These are phyloP conservation scores for Oxyscelio sp. DNA, from an alignment of 2,888 invertebrate genomes.

Conservation along the genomic window DNA sequence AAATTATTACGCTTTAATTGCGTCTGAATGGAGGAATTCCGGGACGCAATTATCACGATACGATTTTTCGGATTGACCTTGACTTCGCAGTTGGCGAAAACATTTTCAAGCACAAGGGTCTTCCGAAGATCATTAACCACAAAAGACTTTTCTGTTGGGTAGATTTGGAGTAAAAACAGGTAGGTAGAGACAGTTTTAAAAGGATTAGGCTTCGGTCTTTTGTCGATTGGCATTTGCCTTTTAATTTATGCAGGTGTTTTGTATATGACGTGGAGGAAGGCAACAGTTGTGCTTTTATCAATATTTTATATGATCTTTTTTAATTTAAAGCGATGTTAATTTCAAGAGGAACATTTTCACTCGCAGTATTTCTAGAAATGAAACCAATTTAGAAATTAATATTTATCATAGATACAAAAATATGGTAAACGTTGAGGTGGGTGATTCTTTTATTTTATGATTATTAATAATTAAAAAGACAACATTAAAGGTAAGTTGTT, in stretches of 20 bases:
- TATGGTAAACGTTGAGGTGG: no score
- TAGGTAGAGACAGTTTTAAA: constrained; percentile 66
- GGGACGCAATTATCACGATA: constrained; percentile 54
- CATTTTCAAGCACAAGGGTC: constrained; percentile 36
- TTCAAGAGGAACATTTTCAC: background rate
- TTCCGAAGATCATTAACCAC: constrained; percentile 60
- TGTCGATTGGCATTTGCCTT: constrained; percentile 34
- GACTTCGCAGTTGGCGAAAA: constrained; percentile 32
- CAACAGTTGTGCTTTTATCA: background rate
- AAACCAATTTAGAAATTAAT: background rate
- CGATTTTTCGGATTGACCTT: constrained; percentile 62
- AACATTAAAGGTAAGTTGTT: constrained; percentile 11
- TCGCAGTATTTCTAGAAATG: background rate
- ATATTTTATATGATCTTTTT: no score
- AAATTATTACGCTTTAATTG: constrained; percentile 67
- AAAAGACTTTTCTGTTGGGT: constrained; percentile 53
- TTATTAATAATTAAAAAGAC: background rate
- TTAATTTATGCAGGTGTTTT: constrained; percentile 67
- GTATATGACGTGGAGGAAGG: constrained; percentile 1
- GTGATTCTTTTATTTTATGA: no score
- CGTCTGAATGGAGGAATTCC: constrained; percentile 57
- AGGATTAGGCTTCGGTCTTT: constrained; percentile 58
- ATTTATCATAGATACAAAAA: no score
- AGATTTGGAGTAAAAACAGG: constrained; percentile 71
- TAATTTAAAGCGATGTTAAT: no score